Conservation (phyloP, 1,140 invertebrate genomes). For the Bombus pyrosoma region DNA sequence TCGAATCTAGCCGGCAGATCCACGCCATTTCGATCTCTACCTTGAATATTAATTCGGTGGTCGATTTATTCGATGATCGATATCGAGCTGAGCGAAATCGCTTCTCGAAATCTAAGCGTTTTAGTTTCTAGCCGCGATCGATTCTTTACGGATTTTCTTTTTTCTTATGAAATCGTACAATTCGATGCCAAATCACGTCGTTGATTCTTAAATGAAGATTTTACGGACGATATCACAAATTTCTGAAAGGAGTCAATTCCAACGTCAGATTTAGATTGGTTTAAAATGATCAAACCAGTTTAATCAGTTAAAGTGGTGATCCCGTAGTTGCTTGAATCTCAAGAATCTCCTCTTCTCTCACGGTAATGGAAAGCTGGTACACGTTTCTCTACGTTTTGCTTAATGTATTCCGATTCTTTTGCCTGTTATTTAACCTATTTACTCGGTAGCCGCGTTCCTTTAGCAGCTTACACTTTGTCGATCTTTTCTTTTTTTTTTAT, state of each 20-base stretch:
- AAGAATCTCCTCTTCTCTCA: background rate
- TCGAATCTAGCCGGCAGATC: background rate
- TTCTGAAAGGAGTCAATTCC: background rate
- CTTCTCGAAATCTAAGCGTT: background rate
- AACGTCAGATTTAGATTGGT: background rate
- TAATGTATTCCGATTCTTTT: background rate
- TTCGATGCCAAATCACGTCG: background rate
- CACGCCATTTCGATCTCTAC: background rate
- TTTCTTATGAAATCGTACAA: background rate
- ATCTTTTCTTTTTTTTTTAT: background rate
- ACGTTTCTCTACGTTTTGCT: background rate
- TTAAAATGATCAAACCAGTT: background rate
- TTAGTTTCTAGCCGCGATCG: background rate
- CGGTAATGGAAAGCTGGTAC: background rate
- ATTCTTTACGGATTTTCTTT: background rate
- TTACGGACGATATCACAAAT: background rate
- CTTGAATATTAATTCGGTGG: slow-evolving; percentile 18
- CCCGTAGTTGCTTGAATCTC: background rate
- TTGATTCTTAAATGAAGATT: background rate
- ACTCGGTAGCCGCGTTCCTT: background rate
- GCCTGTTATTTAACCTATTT: slow-evolving; percentile 14
- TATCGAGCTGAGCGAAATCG: background rate
- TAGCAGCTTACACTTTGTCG: background rate
- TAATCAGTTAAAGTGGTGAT: background rate
- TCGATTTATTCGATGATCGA: background rate